A percentile compares a stretch with the other conserved stretches of the same genome.
These are phyloP conservation scores for Lepilemur ruficaudatus DNA, from an alignment of 2,797 vertebrate genomes.

Conservation along the genomic window DNA sequence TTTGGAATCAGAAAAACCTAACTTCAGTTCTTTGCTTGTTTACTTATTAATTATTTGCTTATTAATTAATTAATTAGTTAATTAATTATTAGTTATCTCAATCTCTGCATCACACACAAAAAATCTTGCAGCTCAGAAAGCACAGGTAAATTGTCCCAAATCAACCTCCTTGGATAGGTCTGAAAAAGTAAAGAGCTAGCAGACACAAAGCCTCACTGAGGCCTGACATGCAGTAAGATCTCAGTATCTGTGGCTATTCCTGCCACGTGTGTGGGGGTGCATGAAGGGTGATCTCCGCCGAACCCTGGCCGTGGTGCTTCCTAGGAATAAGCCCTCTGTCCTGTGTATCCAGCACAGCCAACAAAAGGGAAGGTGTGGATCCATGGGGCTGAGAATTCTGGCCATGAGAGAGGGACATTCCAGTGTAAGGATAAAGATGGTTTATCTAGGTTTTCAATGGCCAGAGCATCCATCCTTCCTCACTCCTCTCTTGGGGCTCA, in stretches of 20 bases:
- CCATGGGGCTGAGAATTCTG: neutral
- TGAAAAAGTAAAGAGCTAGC: neutral
- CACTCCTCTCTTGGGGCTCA: accelerated
- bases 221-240: accelerated
- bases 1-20: neutral
- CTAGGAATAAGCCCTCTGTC: neutral
- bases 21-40: neutral
- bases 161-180: neutral
- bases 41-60: too few relatives aligned
- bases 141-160: neutral
- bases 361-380: neutral
- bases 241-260: neutral
- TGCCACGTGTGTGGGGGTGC: accelerated
- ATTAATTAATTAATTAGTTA: too few relatives aligned
- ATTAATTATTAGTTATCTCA: too few relatives aligned
- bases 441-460: too few relatives aligned
- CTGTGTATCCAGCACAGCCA: too few relatives aligned
- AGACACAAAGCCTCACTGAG: neutral
- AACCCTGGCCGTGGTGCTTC: accelerated
- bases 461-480: accelerated
- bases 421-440: neutral
- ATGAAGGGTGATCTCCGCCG: neutral
- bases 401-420: neutral
- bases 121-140: neutral
- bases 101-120: neutral